A percentile compares a stretch with the other conserved stretches of the same genome.
These are phyloP conservation scores for Conistra vaccinii DNA, from an alignment of 2,888 invertebrate genomes.

Conservation along the genomic window DNA sequence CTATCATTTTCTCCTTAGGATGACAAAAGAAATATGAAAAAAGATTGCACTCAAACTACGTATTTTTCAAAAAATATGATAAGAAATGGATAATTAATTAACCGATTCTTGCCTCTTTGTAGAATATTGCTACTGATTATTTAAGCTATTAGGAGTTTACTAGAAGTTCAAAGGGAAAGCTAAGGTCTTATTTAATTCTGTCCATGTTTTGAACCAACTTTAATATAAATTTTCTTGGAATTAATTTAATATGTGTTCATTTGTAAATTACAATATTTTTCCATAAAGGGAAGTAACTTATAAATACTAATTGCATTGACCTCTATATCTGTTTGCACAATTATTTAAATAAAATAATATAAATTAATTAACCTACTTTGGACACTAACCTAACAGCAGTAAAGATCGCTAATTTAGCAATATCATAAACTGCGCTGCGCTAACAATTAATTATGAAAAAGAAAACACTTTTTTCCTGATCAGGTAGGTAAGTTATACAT, in stretches of 20 bases:
- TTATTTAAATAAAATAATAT: constrained; percentile 4
- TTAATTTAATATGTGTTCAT: not conserved
- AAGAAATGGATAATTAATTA: not conserved
- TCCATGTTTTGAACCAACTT: not conserved
- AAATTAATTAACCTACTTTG: not conserved
- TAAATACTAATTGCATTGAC: not conserved
- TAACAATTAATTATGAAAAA: not conserved
- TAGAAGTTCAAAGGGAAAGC: not conserved
- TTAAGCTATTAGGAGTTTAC: not conserved
- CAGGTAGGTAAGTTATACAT: not conserved
- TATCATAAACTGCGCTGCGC: no score
- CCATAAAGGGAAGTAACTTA: not conserved
- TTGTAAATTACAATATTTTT: not conserved
- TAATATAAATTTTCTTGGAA: not conserved
- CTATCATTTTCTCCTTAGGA: not conserved
- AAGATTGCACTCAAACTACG: not conserved
- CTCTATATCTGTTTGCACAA: not conserved
- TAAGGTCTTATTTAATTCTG: not conserved
- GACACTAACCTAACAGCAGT: not conserved
- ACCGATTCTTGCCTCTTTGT: not conserved
- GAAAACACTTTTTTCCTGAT: not conserved
- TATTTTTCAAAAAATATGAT: no score
- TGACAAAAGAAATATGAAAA: not conserved
- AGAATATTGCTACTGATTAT: not conserved
- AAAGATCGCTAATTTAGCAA: not conserved